Percentiles rank a stretch among this genome's conserved stretches.
Conservation (phyloP, 2,888 invertebrate species). For the Sminthurinus aureus region DNA sequence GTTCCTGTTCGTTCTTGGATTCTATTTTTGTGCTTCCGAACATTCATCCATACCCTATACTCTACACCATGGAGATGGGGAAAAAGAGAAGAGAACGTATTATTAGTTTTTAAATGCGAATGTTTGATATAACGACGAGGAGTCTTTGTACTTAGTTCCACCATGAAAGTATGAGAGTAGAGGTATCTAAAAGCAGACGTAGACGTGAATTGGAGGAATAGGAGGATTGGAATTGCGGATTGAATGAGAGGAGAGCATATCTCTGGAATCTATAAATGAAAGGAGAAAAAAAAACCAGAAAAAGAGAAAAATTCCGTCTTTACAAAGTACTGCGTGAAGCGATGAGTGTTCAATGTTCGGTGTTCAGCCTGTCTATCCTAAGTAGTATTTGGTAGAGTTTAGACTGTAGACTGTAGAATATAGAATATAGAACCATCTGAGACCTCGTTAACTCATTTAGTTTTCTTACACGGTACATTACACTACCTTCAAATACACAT, state of each 20-base stretch:
- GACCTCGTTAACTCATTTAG: background rate
- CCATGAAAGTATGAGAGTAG: background rate
- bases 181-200: too few species aligned
- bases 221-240: background rate
- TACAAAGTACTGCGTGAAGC: background rate
- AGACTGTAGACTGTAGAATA: too few species aligned
- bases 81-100: background rate
- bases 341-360: background rate
- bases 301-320: background rate
- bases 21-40: too few species aligned
- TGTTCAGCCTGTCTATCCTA: background rate
- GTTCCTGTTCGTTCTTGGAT: too few species aligned
- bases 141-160: background rate
- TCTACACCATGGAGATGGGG: too few species aligned
- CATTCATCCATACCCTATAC: too few species aligned
- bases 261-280: background rate
- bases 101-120: background rate
- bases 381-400: too few species aligned
- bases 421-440: background rate
- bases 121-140: background rate
- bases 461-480: background rate
- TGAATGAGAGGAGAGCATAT: background rate
- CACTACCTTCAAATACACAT: constrained; percentile 3
- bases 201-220: background rate
- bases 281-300: background rate